Percentiles rank a stretch among this genome's conserved stretches.
Conservation (phyloP, 2,113 vertebrate genomes). For the Vimba vimba region DNA sequence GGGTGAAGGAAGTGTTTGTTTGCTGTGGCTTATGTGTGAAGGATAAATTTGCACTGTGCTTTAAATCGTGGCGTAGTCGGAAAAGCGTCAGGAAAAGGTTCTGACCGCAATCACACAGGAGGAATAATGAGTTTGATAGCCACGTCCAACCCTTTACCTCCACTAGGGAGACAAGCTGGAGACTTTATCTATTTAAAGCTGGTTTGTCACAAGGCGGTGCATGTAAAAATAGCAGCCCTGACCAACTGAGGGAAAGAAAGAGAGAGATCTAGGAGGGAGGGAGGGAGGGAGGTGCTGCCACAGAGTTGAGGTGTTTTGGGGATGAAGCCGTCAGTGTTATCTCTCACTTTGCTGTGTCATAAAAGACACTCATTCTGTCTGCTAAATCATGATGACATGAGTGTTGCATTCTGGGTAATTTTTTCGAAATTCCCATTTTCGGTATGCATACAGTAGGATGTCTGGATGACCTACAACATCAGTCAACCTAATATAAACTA, state of each 20-base stretch:
- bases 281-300: constrained; percentile 2
- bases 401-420: background rate
- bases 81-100: constrained; percentile 57
- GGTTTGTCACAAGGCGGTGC: constrained; percentile 63
- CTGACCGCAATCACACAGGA: constrained; percentile 69
- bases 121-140: constrained; percentile 73
- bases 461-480: background rate
- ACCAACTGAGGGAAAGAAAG: constrained; percentile 45
- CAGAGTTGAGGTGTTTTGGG: constrained; percentile 37
- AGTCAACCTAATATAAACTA: background rate
- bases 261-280: background rate
- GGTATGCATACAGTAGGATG: background rate
- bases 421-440: background rate
- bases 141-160: constrained; percentile 66
- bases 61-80: background rate
- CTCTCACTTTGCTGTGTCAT: constrained; percentile 43
- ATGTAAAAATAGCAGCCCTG: constrained; percentile 59
- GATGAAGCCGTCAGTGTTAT: constrained; percentile 54
- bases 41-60: constrained; percentile 23
- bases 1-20: background rate
- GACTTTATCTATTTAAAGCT: constrained; percentile 71
- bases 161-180: constrained; percentile 69
- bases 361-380: constrained; percentile 19
- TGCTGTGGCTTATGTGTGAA: constrained; percentile 25
- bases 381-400: background rate